phyloP scores from a whole-genome alignment of 1,140 invertebrate species.

The Drosophila repletoides region DNA sequence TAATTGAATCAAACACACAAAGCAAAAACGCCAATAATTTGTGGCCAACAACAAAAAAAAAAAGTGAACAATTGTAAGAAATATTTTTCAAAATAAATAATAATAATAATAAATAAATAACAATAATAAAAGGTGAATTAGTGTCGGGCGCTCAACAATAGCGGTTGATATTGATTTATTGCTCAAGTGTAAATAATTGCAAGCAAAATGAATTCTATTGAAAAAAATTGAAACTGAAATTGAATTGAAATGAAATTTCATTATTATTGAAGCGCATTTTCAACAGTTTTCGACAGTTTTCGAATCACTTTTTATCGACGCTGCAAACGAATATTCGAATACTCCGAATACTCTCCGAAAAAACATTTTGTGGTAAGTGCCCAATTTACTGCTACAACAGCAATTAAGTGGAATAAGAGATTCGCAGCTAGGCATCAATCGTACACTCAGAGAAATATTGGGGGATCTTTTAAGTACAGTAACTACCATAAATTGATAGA shows the following conservation, averaged over 20 bases:
- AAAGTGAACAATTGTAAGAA: constrained; percentile 12
- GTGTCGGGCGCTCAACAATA: constrained; percentile 12
- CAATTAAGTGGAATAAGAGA: constrained; percentile 21
- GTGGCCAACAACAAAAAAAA: constrained; percentile 9
- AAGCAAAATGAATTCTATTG: constrained; percentile 51
- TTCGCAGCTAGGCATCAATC: background rate
- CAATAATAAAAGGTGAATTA: constrained; percentile 38
- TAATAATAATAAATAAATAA: constrained; percentile 13
- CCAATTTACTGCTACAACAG: background rate
- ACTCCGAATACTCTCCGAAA: background rate
- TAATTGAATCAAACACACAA: constrained; percentile 47
- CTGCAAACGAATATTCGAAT: background rate
- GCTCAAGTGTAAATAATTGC: constrained; percentile 66
- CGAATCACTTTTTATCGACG: constrained; percentile 6
- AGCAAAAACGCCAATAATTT: constrained; percentile 37
- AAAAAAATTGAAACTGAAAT: constrained; percentile 59
- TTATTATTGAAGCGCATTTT: constrained; percentile 4
- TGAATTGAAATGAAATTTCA: constrained; percentile 61
- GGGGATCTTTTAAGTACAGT: no score
- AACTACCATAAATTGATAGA: no score
- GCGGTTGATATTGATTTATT: constrained; percentile 54
- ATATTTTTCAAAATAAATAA: constrained; percentile 1
- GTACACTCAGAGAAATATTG: no score
- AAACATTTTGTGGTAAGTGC: constrained; percentile 25
- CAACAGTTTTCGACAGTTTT: constrained; percentile 13